Base-by-base conservation (phyloP, 2,888 invertebrate genomes). In the Microplitis manilae region DNA sequence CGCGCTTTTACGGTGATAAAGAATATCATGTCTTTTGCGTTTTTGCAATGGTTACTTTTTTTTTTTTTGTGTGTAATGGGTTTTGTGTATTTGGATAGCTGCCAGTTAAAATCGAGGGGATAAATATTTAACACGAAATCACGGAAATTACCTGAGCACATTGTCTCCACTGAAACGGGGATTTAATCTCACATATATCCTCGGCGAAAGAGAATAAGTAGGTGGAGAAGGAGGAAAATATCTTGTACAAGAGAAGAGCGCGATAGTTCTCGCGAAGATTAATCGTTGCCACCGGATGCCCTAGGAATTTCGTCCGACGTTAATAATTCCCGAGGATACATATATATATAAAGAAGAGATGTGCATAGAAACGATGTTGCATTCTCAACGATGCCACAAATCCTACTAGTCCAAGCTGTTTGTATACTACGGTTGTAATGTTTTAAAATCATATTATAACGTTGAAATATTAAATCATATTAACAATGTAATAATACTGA, bases 271-370 rank as follows among this genome's bases (percentile, higher is more conserved):
- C 72, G 79, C 73, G 64, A 80, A 81, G 79, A 82, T 82, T 81
- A 82, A 82, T 80, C 77, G 79, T 78, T 73, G 77, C 79, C 77
- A 80, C 79, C 80, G 73, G 77, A 81, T 77, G 78, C 77, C 77
- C 70, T 76, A 79, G 77, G 79, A 82, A 81, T 79, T 78, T 79
- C 77, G 78, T 78, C 72, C 73, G 71, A 79, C 81, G 73, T 79
- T 79, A 80, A 81, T 80, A 79, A 78, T 80, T 78, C 78, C 15
- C 15, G 64, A 39, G 73, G 30, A 77, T 77, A 77, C 65, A 61
- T 9, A 41, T 9, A 50, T 15, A 13, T 50, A 13, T 17, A 50
- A 13, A 50, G 8, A 13, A 50, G 7, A 39, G 60, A 62, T 38
- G 39, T 62, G 39, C 8, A 41, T 8, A 64, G 40, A 64, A 64